Evolutionary conservation across 1,140 invertebrate genomes (phyloP), one percentile per base, ranked within the genome.

Genomic region (Chrysoperla carnea): DNA sequence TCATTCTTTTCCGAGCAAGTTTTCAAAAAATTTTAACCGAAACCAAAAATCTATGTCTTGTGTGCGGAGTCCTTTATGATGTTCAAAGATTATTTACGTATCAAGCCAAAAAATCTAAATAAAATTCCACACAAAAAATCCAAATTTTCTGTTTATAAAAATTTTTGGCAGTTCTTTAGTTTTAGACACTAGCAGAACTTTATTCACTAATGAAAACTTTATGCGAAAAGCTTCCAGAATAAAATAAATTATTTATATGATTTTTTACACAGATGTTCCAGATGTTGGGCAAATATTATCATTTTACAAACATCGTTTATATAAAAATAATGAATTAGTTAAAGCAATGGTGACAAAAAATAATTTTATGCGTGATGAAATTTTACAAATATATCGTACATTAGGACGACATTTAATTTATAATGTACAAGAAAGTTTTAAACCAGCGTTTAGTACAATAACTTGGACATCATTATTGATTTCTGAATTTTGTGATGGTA

Each of bases 401-500:
- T 57, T 88, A 40, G 73, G 84, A 58, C 70, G 75, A 28, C 70
- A 76, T 14, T 70, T 75, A 43, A 59, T 85, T 6, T 61, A 75
- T 40, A 76, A 81, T 60, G 54, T 84, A 39, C 76, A 81, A 40
- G 64, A 70, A 27, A 67, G 72, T 6, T 77, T 89, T 46, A 75
- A 80, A 54, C 81, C 84, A 2, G 84, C 81, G 7, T 56, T 89
- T 5, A 81, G 78, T 0, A 73, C 72, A 1, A 70, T 88, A 12
- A 83, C 78, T 0, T 91, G 86, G 86, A 76, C 78, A 4, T 87
- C 84, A 0, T 64, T 81, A 35, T 76, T 78, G 47, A 76, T 84
- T 37, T 60, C 70, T 0, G 62, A 78, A 27, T 76, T 75, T 48
- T 76, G 76, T 42, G 59, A 67, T 4, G 61, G 70, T 47, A 68